Base-by-base conservation (phyloP, 1,140 invertebrate species). In the Lepidotrigona ventralis region DNA sequence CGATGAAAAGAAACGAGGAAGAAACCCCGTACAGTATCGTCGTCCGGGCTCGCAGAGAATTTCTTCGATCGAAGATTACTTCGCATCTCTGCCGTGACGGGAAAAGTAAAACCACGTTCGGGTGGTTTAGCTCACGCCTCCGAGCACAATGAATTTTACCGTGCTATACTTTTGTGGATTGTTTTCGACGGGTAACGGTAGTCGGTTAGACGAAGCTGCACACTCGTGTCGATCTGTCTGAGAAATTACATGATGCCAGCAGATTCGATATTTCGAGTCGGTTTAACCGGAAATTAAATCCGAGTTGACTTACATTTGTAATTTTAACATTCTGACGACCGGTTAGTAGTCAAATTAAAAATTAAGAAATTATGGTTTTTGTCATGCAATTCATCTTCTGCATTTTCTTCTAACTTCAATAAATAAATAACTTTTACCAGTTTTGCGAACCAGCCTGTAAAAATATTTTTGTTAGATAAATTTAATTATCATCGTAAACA, bases 1-100 rank as follows among this genome's bases (percentile, higher is more conserved):
- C 26, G 76, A 72, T 80, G 78, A 26, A 80, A 87, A 78, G 74
- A 84, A 85, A 70, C 78, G 64, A 81, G 64, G 75, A 79, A 73
- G 70, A 85, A 60, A 84, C 76, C 53, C 53, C 63, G 68, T 80
- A 58, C 26, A 64, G 63, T 71, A 80, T 70, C 54, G 81, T 83
- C 66, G 60, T 83, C 66, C 39, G 39, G 60, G 15, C n/a, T 58
- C 33, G 1, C 81, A 53, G 56, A 69, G 56, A 33, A 70, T 71
- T 75, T 78, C 66, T 83, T 78, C 60, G 75, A 70, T 71, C 74
- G 75, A 29, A 83, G 75, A 83, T 83, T 78, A 78, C 39, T 46
- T 46, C 39, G 39, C 33, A 2, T 26, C 46, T 56, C 6, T 8
- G 21, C 11, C 23, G 19, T n/a, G 51, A 51, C 23, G 66, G 46